Conservation (phyloP, 2,888 invertebrate species). For the Ennomos quercinarius region DNA sequence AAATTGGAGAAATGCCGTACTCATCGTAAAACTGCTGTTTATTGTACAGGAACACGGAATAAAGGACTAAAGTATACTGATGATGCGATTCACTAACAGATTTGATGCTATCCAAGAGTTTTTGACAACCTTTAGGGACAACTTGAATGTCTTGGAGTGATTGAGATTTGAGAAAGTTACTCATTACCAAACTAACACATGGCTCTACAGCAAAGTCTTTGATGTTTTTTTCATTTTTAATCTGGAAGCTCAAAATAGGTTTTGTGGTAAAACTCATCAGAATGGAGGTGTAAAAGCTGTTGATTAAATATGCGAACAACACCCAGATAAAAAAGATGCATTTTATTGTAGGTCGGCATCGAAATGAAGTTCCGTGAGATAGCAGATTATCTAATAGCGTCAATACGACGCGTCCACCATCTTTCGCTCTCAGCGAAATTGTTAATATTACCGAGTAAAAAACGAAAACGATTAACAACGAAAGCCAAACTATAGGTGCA, state of each 20-base stretch:
- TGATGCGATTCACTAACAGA: slow-evolving; percentile 49
- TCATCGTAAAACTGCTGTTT: slow-evolving; percentile 48
- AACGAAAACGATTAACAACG: slow-evolving; percentile 45
- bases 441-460: slow-evolving; percentile 45
- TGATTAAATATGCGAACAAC: slow-evolving; percentile 52
- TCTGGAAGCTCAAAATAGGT: slow-evolving; percentile 40
- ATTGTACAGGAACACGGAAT: slow-evolving; percentile 51
- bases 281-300: slow-evolving; percentile 46
- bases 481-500: slow-evolving; percentile 49
- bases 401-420: slow-evolving; percentile 48
- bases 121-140: slow-evolving; percentile 34
- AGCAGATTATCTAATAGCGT: slow-evolving; percentile 52
- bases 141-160: neutral
- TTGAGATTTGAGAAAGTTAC: neutral
- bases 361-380: slow-evolving; percentile 45
- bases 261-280: slow-evolving; percentile 47
- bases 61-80: slow-evolving; percentile 50
- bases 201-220: slow-evolving; percentile 45
- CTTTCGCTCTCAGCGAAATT: slow-evolving; percentile 38
- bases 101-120: slow-evolving; percentile 47
- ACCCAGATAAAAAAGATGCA: slow-evolving; percentile 56
- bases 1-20: slow-evolving; percentile 44
- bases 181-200: slow-evolving; percentile 56
- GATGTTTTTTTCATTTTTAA: slow-evolving; percentile 42
- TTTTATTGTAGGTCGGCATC: slow-evolving; percentile 39